Conservation (phyloP, 1,140 invertebrate species). For the Drosophila murphyi region DNA sequence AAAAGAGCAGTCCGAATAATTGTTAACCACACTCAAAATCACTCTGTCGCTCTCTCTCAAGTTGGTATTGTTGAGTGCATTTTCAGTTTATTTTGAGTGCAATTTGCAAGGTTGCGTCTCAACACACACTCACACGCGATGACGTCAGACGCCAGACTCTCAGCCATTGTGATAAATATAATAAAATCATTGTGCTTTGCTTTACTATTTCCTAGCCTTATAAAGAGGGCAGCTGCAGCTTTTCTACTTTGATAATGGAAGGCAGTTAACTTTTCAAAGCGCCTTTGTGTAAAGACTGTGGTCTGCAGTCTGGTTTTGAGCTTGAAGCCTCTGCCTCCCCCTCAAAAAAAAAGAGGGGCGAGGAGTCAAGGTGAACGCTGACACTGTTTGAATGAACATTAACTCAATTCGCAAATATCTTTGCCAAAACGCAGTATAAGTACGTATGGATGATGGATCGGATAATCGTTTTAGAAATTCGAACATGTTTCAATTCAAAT, state of each 20-base stretch:
- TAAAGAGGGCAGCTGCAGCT: not conserved
- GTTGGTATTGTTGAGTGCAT: conserved; percentile 17
- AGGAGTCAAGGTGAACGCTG: conserved; percentile 63
- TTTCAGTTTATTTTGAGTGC: conserved; percentile 40
- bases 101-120: conserved; percentile 33
- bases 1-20: conserved; percentile 44
- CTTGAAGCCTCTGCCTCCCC: not conserved
- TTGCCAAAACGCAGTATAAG: not conserved
- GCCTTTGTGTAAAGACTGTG: conserved; percentile 27
- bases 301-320: conserved; percentile 22
- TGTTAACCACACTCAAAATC: not conserved
- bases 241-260: conserved; percentile 57
- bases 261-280: conserved; percentile 42
- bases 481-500: no score
- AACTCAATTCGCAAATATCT: not conserved
- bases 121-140: conserved; percentile 51
- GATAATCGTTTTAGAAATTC: no score
- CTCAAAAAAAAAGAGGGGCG: not conserved
- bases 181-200: conserved; percentile 67
- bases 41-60: conserved; percentile 2
- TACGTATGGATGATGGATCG: no score
- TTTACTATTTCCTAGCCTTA: not conserved
- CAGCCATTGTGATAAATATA: conserved; percentile 63
- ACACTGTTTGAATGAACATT: conserved; percentile 36
- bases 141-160: conserved; percentile 57